These are phyloP conservation scores for Bothrops jararaca DNA, from an alignment of 2,113 vertebrate genomes.

Conservation along the genomic window DNA sequence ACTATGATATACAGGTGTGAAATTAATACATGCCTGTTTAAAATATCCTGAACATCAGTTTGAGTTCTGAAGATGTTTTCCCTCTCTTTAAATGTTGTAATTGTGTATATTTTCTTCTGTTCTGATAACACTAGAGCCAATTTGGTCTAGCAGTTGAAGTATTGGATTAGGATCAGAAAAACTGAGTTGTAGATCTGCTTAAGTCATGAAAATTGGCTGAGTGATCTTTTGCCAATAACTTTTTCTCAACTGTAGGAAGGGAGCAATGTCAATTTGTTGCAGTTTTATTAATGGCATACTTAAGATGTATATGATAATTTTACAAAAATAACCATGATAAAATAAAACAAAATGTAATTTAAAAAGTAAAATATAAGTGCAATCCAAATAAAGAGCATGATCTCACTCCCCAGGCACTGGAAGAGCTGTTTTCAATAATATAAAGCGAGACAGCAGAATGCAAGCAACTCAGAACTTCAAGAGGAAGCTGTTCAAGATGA, in stretches of 20 bases:
- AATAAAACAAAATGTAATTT: background rate
- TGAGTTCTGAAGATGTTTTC: background rate
- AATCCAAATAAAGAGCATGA: background rate
- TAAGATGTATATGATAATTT: background rate
- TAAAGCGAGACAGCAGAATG: background rate
- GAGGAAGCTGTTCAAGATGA: background rate
- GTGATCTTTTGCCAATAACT: background rate
- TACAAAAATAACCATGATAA: background rate
- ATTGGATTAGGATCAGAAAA: background rate
- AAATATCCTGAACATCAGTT: background rate
- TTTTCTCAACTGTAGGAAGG: background rate
- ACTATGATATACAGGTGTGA: background rate
- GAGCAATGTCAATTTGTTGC: background rate
- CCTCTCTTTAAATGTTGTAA: background rate
- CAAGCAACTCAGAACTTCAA: background rate
- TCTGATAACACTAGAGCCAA: background rate
- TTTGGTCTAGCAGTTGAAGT: background rate
- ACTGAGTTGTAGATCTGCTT: background rate
- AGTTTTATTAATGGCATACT: background rate
- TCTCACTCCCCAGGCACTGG: background rate
- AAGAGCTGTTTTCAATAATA: background rate
- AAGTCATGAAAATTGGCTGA: background rate
- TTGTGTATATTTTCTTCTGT: background rate
- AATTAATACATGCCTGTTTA: background rate
- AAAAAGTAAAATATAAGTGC: background rate